Base-by-base conservation (phyloP, 1,140 invertebrate genomes). In the Drosophila repleta region DNA sequence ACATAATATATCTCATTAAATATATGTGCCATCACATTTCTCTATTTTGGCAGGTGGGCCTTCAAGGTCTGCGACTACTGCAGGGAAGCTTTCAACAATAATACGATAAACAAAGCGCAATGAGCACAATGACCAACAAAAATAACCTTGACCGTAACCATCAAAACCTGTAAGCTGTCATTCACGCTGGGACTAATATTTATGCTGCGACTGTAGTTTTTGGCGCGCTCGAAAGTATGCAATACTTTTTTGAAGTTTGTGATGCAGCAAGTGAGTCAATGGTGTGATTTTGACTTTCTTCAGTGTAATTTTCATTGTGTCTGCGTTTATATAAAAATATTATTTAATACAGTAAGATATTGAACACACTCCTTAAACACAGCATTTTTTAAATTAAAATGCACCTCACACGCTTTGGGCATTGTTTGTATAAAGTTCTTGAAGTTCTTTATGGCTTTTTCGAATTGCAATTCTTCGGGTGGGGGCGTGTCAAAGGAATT, bases 401-500 rank as follows among this genome's bases (percentile, higher is more conserved):
- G 53, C 68, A 53, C 1, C 45, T 15, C 35, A 26, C 53, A 20
- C 17, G 11, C 17, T 17, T 45, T 6, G n/a, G 10, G 20, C 18
- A 15, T 41, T 48, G 51, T 53, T 43, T 43, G 15, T n/a, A 43
- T 24, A 43, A 43, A 32, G 21, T 29, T 45, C 24, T 58, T 39
- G 4, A 43, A 60, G 17, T 63, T 69, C 29, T 65, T 64, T 64
- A 37, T 64, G 18, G 11, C 32, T 8, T 29, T 29, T 29, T 29
- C 29, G 8, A 29, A 29, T 46, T 60, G 26, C 26, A 46, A 48
- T 60, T 48, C 21, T 58, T 7, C 29, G 13, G 41, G 1, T 55
- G 60, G 43, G 49, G 52, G 52, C 29, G 26, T 65, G 51, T 63
- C 49, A 45, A 43, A 17, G 43, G 51, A 49, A 64, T 56, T 55